Evolutionary conservation across 2,797 vertebrate species (phyloP).

Genomic region (Microcaecilia unicolor): DNA sequence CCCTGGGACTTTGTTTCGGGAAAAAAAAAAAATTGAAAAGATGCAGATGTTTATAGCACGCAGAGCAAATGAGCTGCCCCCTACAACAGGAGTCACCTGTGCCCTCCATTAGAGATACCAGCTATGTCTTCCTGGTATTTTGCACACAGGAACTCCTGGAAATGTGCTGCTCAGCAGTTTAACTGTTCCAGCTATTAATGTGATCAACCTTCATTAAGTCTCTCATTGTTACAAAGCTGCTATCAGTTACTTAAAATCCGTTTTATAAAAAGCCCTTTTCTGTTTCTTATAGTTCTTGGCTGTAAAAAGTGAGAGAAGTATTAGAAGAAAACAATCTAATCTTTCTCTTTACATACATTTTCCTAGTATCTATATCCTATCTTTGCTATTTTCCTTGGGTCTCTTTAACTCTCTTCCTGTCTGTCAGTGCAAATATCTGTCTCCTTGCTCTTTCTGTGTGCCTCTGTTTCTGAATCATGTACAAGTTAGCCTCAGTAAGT

Average conservation of each 20-base stretch:
- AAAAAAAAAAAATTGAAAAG: neutral
- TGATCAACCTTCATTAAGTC: slow-evolving; percentile 6
- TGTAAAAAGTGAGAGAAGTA: neutral
- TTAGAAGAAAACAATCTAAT: slow-evolving; percentile 6
- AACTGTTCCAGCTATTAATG: neutral
- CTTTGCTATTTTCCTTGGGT: no score
- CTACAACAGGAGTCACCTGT: slow-evolving; percentile 7
- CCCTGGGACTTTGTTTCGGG: slow-evolving; percentile 2
- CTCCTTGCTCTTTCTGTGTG: slow-evolving; percentile 25
- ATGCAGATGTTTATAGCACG: neutral
- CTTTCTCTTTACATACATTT: slow-evolving; percentile 15
- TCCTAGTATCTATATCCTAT: slow-evolving; percentile 19
- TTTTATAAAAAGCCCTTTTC: neutral
- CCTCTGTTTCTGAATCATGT: slow-evolving; percentile 29
- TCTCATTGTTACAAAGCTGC: neutral
- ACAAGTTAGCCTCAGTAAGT: slow-evolving; percentile 33
- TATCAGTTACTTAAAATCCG: neutral
- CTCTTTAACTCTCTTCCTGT: slow-evolving; percentile 22
- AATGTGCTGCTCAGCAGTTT: no score
- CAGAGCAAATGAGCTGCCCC: slow-evolving; percentile 2
- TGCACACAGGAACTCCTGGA: no score
- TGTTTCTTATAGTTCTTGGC: slow-evolving; percentile 1
- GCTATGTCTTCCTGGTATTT: no score
- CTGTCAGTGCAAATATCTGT: no score
- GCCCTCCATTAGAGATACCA: no score